A percentile compares a stretch with the other conserved stretches of the same genome.
These are phyloP conservation scores for Ormyrus labotus DNA, from an alignment of 2,888 invertebrate genomes.

Conservation along the genomic window DNA sequence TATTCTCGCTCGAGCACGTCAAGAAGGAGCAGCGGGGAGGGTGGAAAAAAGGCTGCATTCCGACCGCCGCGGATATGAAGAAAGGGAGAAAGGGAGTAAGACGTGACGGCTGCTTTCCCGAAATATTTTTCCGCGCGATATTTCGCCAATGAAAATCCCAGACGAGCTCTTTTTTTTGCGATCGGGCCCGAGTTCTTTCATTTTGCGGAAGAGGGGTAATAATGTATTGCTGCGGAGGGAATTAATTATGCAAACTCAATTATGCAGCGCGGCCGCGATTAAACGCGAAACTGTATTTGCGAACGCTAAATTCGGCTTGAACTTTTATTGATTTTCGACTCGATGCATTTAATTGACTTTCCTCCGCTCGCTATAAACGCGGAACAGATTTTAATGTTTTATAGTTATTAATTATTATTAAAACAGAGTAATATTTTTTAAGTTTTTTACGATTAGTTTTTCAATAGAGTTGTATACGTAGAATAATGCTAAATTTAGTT, in stretches of 20 bases:
- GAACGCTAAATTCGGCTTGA: neutral
- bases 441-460: neutral
- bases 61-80: neutral
- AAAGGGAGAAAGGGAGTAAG: constrained; percentile 45
- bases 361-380: neutral
- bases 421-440: neutral
- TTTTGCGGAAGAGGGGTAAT: neutral
- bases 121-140: constrained; percentile 60
- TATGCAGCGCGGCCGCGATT: neutral
- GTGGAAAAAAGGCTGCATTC: no score
- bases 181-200: no score
- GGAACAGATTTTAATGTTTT: neutral
- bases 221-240: neutral
- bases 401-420: constrained; percentile 9
- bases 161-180: no score
- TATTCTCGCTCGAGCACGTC: neutral
- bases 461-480: neutral
- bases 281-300: neutral
- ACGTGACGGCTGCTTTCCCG: constrained; percentile 60
- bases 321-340: constrained; percentile 12
- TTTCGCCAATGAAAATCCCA: no score
- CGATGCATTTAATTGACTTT: constrained; percentile 7
- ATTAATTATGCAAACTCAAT: constrained; percentile 7
- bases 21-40: constrained; percentile 46
- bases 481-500: no score